These are phyloP conservation scores for Carposina sasakii DNA, from an alignment of 1,140 invertebrate species.

Conservation along the genomic window DNA sequence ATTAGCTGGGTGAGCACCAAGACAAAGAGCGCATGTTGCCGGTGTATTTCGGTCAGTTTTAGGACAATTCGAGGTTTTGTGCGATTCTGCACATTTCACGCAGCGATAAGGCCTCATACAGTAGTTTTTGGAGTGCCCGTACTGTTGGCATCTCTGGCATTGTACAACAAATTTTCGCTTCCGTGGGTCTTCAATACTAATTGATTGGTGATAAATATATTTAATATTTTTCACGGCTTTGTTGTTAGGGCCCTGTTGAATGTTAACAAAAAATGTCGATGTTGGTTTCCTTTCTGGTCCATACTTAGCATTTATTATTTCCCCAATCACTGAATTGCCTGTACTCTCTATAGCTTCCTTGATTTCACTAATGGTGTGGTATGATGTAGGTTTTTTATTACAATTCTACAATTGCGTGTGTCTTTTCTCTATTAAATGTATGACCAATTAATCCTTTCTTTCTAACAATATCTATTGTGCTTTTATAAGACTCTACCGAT, in stretches of 20 bases:
- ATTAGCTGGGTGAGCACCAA: conserved; percentile 11
- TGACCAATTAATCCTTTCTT: conserved; percentile 7
- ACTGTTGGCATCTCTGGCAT: conserved; percentile 41
- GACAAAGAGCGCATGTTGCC: conserved; percentile 6
- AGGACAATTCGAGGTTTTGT: conserved; percentile 1
- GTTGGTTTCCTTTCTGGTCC: conserved; percentile 7
- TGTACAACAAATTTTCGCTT: conserved; percentile 29
- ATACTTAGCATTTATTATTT: conserved; percentile 2
- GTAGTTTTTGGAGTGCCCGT: conserved; percentile 16
- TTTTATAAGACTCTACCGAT: neutral
- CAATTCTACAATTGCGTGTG: neutral
- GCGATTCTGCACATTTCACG: conserved; percentile 7
- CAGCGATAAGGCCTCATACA: conserved; percentile 1
- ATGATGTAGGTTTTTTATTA: neutral
- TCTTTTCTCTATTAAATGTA: conserved; percentile 5
- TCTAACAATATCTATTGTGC: neutral
- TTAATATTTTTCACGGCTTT: conserved; percentile 33
- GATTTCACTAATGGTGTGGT: neutral
- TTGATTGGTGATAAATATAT: conserved; percentile 21
- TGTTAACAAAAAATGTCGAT: conserved; percentile 26
- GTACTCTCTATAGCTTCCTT: neutral
- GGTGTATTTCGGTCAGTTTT: conserved; percentile 9
- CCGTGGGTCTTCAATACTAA: conserved; percentile 21
- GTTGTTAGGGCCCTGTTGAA: conserved; percentile 37
- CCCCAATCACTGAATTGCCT: neutral